Evolutionary conservation across 1,140 invertebrate genomes (phyloP), one percentile per base, ranked within the genome.

Genomic region (Lutraria rhynchaena): DNA sequence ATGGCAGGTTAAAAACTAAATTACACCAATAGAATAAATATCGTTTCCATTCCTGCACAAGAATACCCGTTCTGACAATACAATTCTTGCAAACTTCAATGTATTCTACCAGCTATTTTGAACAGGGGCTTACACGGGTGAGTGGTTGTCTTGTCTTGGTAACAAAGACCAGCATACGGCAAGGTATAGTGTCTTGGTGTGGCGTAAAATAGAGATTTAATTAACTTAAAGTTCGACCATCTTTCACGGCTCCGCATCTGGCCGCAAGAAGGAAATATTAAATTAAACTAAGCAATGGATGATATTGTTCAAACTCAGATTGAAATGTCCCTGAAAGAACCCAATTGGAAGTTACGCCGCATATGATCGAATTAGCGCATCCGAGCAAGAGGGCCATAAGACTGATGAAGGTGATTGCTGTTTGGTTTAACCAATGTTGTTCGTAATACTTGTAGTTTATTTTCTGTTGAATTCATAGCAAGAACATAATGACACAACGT

Each of bases 141-240:
- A 55, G 5, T 22, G 51, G 4, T n/a, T 55, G 51, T 5, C n/a
- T 55, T 5, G 24, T 55, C n/a, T 5, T 19, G 4, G 19, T 55
- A 55, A 55, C 51, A 55, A 41, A 41, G 37, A 41, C 37, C 15
- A 15, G 37, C 15, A 41, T 41, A 41, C 5, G 15, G 15, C 37
- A 33, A 13, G 69, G 49, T 61, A 35, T 57, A 22, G 57, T 49
- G 44, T 37, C 33, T 61, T 41, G 46, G 15, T 41, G 35, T n/a
- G 44, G 71, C 49, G 55, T 60, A 46, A 75, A 75, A 75, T 61
- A 44, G 71, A 44, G 35, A 75, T 75, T 75, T 75, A 75, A 75
- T 75, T 75, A 75, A 75, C 71, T 57, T 29, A 5, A 15, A 4
- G 49, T 41, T 35, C 22, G 55, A 49, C 55, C 71, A 61, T 33